Evolutionary conservation across 1,140 invertebrate genomes (phyloP).

Genomic region (Eubasilissa regina): DNA sequence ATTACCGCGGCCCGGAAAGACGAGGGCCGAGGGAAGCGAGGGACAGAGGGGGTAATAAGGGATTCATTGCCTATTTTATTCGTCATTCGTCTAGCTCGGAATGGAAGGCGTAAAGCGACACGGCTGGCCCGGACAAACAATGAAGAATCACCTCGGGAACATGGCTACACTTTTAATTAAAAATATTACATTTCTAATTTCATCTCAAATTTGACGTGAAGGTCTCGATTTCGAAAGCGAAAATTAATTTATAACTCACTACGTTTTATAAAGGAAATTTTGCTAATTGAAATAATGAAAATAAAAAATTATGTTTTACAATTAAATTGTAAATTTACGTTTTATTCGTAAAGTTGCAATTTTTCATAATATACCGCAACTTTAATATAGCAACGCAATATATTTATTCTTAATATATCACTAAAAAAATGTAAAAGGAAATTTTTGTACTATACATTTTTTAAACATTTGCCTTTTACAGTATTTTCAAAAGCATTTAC

Average conservation of each 20-base stretch:
- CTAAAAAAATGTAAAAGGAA: too few species aligned
- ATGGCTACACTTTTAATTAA: neutral
- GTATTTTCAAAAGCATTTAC: too few species aligned
- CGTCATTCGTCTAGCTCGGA: conserved; percentile 47
- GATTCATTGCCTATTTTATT: conserved; percentile 57
- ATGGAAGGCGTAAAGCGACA: conserved; percentile 12
- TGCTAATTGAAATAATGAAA: neutral
- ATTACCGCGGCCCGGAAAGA: conserved; percentile 32
- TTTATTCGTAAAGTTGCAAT: too few species aligned
- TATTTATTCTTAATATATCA: too few species aligned
- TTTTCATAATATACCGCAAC: too few species aligned
- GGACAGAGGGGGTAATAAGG: conserved; percentile 41
- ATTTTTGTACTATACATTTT: too few species aligned
- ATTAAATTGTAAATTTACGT: too few species aligned
- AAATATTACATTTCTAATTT: neutral
- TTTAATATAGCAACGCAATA: too few species aligned
- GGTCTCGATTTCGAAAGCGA: neutral
- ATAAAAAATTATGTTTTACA: neutral
- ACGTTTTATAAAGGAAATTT: neutral
- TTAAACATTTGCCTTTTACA: too few species aligned
- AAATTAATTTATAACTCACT: neutral
- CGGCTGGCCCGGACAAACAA: neutral
- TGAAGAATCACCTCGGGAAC: neutral
- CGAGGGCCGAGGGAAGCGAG: neutral
- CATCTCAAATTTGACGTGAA: neutral